Evolutionary conservation across 2,113 vertebrate genomes (phyloP), one percentile per base, ranked within the genome.

Genomic region (Festucalex cinctus): DNA sequence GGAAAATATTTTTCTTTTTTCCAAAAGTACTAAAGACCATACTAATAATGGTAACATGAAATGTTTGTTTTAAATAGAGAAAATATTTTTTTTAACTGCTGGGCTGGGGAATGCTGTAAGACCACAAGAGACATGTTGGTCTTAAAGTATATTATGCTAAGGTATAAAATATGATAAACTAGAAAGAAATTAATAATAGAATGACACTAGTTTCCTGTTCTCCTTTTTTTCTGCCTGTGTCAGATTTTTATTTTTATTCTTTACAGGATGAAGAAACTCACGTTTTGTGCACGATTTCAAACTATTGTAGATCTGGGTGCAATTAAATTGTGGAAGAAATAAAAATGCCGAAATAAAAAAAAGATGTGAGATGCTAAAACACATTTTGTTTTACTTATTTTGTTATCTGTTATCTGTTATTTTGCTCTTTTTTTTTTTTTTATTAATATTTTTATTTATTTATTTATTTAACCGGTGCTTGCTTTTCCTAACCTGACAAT

Each of bases 221-320:
- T 88, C 86, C 75, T 86, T 84, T 86, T 75, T 86, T 84, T 85
- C 90, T 91, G 90, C 89, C 88, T 89, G 88, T 86, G 88, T 91
- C 87, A 90, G 89, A 90, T 91, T 91, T 91, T 89, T 91, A 89
- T 91, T 91, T 91, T 89, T 90, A 90, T 90, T 90, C 86, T 90
- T 90, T 90, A 86, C 90, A 88, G 88, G 89, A 91, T 88, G 90
- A 92, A 91, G 91, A 91, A 91, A 89, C 87, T 89, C 83, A 87
- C 54, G 89, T 90, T 91, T 92, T 92, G 90, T 93, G 92, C 91
- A 92, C 90, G 90, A 92, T 92, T 91, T 92, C 86, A 88, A 90
- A 92, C 83, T 90, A 91, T 91, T 91, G 89, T 92, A 93, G 91
- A 92, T 90, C 88, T 91, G 91, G 90, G 91, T 93, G 91, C 90